Base-by-base conservation (phyloP, 35 echinoderm and acorn worm genomes). In the Acanthaster planci region DNA sequence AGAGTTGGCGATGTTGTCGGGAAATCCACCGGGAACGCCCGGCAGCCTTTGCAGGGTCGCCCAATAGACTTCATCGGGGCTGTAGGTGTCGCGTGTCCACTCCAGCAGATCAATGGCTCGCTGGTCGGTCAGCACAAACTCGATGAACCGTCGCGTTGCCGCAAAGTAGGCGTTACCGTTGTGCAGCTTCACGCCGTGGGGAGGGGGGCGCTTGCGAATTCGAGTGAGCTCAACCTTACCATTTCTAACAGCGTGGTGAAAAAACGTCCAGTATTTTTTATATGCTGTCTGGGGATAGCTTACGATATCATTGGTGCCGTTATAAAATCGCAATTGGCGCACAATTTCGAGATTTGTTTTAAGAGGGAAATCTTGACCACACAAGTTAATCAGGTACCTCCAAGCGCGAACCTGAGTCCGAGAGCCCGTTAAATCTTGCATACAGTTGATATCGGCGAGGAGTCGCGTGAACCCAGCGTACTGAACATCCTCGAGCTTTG, bases 341-440 rank as follows among this genome's bases (percentile, higher is more conserved):
- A 95, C 59, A 7, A 95, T 95, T 55, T 95, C 93, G 2, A 95
- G 51, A 51, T 95, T 95, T 0, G 93, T 95, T 76, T 95, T 95
- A 38, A 95, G 50, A 38, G 93, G 93, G 55, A 95, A 95, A 47
- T 95, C 93, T 42, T 87, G 78, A 14, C 89, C 84, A 39, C 84
- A 87, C 0, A 95, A 85, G 38, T 95, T 95, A 29, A 95, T 84
- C 16, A 83, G 55, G 36, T 95, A 95, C 60, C 55, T 87, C 93
- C 93, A 95, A 7, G 37, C 15, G 21, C 16, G 30, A 1, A 5
- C 35, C 42, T 60, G 76, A 19, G 55, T 19, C 7, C 22, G 68
- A 26, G 53, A 76, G 29, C 51, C 44, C 7, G 37, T 40, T 12
- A 95, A 60, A 47, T 95, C 93, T 15, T 54, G 40, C 93, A 95